Base-by-base conservation (phyloP, 2,113 vertebrate genomes). In the Brachypteracias leptosomus region DNA sequence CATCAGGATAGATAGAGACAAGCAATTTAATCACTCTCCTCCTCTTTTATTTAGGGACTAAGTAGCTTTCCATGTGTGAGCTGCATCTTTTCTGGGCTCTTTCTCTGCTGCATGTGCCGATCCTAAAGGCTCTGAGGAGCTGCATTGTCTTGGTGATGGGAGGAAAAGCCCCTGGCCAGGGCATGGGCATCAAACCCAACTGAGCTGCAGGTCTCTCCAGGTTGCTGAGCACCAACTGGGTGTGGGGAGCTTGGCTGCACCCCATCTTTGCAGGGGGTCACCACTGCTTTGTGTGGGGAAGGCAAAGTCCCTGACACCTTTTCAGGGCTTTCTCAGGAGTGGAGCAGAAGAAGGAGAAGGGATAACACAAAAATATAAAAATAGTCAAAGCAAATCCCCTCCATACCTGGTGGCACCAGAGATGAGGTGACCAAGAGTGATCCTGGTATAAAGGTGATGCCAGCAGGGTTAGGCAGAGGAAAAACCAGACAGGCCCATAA, bases 401-500 rank as follows among this genome's bases (percentile, higher is more conserved):
- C 20, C 40, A 5, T 5, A 20, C 7, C 2, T 4, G 7, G 7
- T 1, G 6, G 38, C 55, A 13, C 2, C 31, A 51, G 16, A 58
- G 44, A 19, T 7, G 35, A 38, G 3, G 40, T 38, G 91, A 65
- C 33, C 87, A 66, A 93, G 29, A 2, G 3, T 0, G 0, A 4
- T 55, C 47, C 11, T 35, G 52, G 20, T 49, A 18, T 36, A 36
- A 88, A 71, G 10, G 18, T 36, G 49, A 25, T 1, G 6, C 29
- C 72, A 81, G 47, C 16, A 63, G 74, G 65, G 40, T 42, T 52
- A 38, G 78, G 4, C 1, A 2, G 83, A 9, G 7, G 2, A 28
- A 58, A n/a, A 81, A 79, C 26, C 0, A 0, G 62, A 58, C 0
- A 0, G 89, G 19, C 9, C n/a, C 0, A 0, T 66, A 75, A 59